Evolutionary conservation across 35 echinoderm and acorn worm species (phyloP), one percentile per base, ranked within the genome.

Genomic region (Apostichopus californicus): DNA sequence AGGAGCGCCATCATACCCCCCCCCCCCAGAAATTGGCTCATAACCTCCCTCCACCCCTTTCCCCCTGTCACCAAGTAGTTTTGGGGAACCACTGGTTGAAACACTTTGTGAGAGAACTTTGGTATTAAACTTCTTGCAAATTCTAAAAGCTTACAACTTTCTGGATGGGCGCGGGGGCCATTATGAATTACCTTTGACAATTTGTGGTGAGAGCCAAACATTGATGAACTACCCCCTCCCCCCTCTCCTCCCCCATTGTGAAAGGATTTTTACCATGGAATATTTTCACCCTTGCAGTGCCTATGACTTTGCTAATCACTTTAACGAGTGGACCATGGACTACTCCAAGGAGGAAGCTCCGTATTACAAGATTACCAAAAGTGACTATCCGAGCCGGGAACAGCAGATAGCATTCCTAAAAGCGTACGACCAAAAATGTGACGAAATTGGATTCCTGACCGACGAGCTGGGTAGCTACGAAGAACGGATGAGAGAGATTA

Each of bases 241-340:
- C 28, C 34, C 34, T 4, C 34, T 4, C 34, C 34, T 46, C 34
- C 34, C 34, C 34, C 34, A 2, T 46, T 46, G 34, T 46, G 34
- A 34, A 34, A 34, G 28, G 28, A 46, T 46, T 46, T 2, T 46
- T 4, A 46, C 34, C 34, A 46, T 46, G 34, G 15, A 60, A 77
- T 66, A 78, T 95, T 34, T 75, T 89, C 77, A 73, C 56, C 9
- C 17, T 55, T 60, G 8, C 77, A 98, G 97, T 73, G 97, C 83
- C 52, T 93, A 86, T 89, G 97, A 98, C 64, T 61, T 98, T 66
- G 97, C 92, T 28, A 98, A 98, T 84, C 97, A 98, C 59, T 98
- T 98, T 70, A 80, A 78, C 52, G 97, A 98, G 72, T 98, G 97
- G 97, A 88, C 95, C 34, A 91, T 96, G 72, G 90, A 98, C 79